A percentile compares a stretch with the other conserved stretches of the same genome.
These are phyloP conservation scores for Argya squamiceps DNA, from an alignment of 2,797 vertebrate genomes.

Conservation along the genomic window DNA sequence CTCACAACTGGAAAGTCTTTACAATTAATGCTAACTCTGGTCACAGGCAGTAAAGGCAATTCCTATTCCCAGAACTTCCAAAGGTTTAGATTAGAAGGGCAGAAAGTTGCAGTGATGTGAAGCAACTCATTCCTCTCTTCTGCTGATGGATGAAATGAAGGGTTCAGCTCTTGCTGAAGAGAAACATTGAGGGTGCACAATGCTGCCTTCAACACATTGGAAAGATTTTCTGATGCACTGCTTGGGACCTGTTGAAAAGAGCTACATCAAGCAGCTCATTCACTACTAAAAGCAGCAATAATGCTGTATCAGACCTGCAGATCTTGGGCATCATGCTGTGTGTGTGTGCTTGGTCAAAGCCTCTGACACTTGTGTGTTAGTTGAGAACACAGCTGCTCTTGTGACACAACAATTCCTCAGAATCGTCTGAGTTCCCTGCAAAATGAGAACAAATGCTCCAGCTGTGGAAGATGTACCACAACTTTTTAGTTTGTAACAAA, in stretches of 20 bases:
- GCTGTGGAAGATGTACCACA: not conserved
- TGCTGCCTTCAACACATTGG: not conserved
- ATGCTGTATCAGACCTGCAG: not conserved
- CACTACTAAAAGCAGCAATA: not conserved
- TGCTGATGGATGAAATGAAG: not conserved
- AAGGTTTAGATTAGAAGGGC: not conserved
- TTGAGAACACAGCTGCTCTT: not conserved
- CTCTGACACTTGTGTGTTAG: not conserved
- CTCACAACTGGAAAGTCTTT: not conserved
- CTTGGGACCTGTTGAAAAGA: not conserved
- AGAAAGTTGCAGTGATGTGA: not conserved
- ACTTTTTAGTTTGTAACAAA: not conserved
- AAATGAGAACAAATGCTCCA: not conserved
- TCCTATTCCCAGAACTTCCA: not conserved
- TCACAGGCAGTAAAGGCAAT: not conserved
- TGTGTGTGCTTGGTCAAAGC: not conserved
- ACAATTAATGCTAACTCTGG: not conserved
- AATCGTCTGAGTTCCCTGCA: not conserved
- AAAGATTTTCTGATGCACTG: not conserved
- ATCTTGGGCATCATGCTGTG: not conserved
- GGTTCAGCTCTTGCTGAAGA: not conserved
- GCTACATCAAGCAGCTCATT: not conserved
- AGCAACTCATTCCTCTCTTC: not conserved
- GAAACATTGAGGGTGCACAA: not conserved
- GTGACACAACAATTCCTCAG: not conserved